Conservation (phyloP, 2,888 invertebrate species). For the Eucriotettix oculatus region DNA sequence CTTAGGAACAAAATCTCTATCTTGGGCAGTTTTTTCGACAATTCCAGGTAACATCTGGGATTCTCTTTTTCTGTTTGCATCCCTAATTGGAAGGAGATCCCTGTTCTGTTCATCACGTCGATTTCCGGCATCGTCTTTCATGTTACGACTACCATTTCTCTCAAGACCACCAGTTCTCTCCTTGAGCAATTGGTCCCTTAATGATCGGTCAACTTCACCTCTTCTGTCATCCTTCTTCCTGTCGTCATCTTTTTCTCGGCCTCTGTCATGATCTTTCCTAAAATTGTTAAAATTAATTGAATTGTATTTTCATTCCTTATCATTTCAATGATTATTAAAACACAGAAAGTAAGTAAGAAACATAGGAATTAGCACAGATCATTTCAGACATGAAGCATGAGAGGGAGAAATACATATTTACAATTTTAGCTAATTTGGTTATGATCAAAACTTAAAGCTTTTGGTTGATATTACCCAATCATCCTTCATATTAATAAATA, state of each 20-base stretch:
- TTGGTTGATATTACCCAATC: too few species aligned
- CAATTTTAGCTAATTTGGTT: too few species aligned
- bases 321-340: too few species aligned
- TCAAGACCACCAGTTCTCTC: constrained; percentile 2
- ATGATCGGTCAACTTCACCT: constrained; percentile 2
- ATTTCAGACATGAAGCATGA: too few species aligned
- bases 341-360: too few species aligned
- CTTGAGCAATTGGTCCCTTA: constrained; percentile 1
- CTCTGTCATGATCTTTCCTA: constrained; percentile 8
- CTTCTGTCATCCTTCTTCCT: constrained; percentile 6
- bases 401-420: too few species aligned
- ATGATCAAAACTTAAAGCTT: too few species aligned
- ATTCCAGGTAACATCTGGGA: constrained; percentile 6
- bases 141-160: constrained; percentile 1
- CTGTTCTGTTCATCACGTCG: not conserved
- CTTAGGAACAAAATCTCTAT: constrained; percentile 8
- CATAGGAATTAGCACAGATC: too few species aligned
- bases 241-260: constrained; percentile 7
- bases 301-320: too few species aligned
- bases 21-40: constrained; percentile 8
- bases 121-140: constrained; percentile 3
- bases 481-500: too few species aligned
- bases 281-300: not conserved
- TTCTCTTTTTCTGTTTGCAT: constrained; percentile 5
- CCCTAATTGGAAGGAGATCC: not conserved